Evolutionary conservation across 2,797 vertebrate species (phyloP).

Genomic region (Hemitrygon akajei): DNA sequence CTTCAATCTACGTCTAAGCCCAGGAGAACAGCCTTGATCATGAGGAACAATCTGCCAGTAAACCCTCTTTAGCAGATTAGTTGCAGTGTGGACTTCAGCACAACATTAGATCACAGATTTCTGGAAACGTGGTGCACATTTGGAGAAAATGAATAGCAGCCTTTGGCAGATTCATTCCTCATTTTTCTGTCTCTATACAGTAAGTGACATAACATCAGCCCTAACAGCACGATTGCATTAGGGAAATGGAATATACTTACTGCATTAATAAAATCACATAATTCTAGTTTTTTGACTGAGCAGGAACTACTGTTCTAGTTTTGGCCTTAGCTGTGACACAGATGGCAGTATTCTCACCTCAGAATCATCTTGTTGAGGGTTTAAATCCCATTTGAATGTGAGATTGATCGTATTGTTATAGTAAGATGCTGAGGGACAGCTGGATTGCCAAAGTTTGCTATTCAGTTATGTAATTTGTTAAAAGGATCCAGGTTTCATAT

Average conservation of each 20-base stretch:
- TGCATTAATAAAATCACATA: not conserved
- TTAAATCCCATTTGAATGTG: too few species aligned
- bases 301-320: not conserved
- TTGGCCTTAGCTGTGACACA: not conserved
- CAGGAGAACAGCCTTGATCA: not conserved
- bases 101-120: not conserved
- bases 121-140: not conserved
- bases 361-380: too few species aligned
- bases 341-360: not conserved
- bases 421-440: too few species aligned
- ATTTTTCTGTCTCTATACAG: too few species aligned
- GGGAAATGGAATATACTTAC: not conserved
- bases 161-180: not conserved
- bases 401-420: too few species aligned
- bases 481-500: too few species aligned
- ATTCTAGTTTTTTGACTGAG: not conserved
- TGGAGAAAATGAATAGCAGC: not conserved
- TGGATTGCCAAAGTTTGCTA: too few species aligned
- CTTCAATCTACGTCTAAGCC: not conserved
- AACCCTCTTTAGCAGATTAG: too few species aligned
- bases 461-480: too few species aligned
- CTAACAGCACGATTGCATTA: too few species aligned
- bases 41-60: not conserved
- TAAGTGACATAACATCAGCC: too few species aligned
- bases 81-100: not conserved